Conservation (phyloP, 1,140 invertebrate genomes). For the Hormaphis cornu region DNA sequence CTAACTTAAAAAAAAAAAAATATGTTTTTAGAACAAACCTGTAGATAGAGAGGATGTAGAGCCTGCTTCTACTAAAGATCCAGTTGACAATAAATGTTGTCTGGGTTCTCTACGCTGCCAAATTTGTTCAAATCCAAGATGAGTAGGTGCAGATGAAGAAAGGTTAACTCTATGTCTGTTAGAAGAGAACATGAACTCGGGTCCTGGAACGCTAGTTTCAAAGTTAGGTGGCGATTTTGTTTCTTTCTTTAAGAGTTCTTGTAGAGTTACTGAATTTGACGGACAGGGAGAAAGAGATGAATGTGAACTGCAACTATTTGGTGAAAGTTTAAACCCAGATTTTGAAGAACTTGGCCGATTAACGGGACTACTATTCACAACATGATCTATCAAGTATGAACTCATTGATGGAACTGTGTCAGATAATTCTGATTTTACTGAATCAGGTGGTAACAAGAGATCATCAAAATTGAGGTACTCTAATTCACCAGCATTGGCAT, state of each 20-base stretch:
- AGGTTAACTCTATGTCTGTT: slow-evolving; percentile 41
- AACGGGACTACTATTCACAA: slow-evolving; percentile 35
- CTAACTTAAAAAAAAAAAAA: slow-evolving; percentile 8
- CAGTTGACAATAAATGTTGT: slow-evolving; percentile 75
- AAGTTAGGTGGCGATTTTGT: slow-evolving; percentile 49
- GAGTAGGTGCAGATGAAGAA: slow-evolving; percentile 75
- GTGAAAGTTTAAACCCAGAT: slow-evolving; percentile 13
- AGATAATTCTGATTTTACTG: slow-evolving; percentile 19
- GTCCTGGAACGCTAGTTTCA: slow-evolving; percentile 40
- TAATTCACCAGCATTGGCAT: slow-evolving; percentile 64
- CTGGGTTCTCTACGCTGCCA: slow-evolving; percentile 75
- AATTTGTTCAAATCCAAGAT: slow-evolving; percentile 66
- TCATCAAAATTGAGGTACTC: slow-evolving; percentile 80
- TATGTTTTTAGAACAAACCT: slow-evolving; percentile 39
- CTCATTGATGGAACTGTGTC: slow-evolving; percentile 36
- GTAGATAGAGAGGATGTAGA: slow-evolving; percentile 79
- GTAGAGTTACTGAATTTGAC: slow-evolving; percentile 43
- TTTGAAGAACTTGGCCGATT: slow-evolving; percentile 40
- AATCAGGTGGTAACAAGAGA: slow-evolving; percentile 54
- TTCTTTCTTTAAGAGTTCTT: slow-evolving; percentile 51
- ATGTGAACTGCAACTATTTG: slow-evolving; percentile 31
- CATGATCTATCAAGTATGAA: slow-evolving; percentile 27
- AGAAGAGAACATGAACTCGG: not conserved
- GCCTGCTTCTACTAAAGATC: slow-evolving; percentile 71
- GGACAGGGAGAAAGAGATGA: slow-evolving; percentile 40